Base-by-base conservation (phyloP, 2,113 vertebrate species). In the Phainopepla nitens region DNA sequence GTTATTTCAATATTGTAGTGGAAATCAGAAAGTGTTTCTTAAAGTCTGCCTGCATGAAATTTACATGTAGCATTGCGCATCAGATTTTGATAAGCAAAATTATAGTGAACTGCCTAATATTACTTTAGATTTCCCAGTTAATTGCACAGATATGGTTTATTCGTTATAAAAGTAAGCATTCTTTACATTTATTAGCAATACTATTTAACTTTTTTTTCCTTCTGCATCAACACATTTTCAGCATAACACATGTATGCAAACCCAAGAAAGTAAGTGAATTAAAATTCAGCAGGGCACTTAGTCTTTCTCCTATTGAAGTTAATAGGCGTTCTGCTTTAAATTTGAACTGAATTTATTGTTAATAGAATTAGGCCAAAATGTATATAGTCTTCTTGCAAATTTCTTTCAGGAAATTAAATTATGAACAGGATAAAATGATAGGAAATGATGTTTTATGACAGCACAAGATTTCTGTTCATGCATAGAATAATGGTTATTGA, bases 1-100 rank as follows among this genome's bases (percentile, higher is more conserved):
- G 53, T 71, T 76, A 85, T 93, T 97, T 97, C 36, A 96, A 86
- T 90, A 91, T 87, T 85, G 31, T 85, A 39, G 51, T 89, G 60
- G 57, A 87, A 93, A 91, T 96, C 54, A 82, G 80, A 77, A 81
- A 84, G 15, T 72, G 17, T 82, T 94, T 83, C 81, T 65, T 79
- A 22, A 60, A 96, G 57, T 78, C 22, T 58, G 64, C 28, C 20
- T 42, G 29, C 79, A 47, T 87, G 41, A 71, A 82, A 86, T 95
- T 81, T 91, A 95, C 96, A 94, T 93, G 49, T 57, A 42, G 73
- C 31, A 86, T 31, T 82, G 57, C 31, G 65, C 56, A 87, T 94
- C 31, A 89, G 66, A 71, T 93, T 78, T 81, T 65, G 13, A 35
- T 92, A 77, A 82, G 82, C 36, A 97, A 82, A 97, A 92, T 93